phyloP scores from a whole-genome alignment of 1,140 invertebrate species.

The Venturia canescens region DNA sequence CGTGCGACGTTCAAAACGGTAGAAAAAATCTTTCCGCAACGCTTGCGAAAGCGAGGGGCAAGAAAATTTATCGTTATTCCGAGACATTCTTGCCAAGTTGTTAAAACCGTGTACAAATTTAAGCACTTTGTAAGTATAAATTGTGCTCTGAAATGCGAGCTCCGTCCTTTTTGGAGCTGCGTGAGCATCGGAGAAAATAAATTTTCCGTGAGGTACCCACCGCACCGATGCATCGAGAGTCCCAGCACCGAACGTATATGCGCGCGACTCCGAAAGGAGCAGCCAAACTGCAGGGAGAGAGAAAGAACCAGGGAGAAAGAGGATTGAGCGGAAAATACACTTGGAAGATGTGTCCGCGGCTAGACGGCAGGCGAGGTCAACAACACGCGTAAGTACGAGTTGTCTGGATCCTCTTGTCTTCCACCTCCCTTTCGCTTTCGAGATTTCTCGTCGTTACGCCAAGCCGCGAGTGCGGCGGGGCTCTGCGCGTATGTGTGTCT shows the following conservation, averaged over 20 bases:
- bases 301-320: background rate
- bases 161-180: too few relatives aligned
- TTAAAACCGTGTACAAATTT: too few relatives aligned
- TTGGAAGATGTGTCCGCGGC: conserved; percentile 20
- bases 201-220: background rate
- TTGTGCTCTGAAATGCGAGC: too few relatives aligned
- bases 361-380: conserved; percentile 38
- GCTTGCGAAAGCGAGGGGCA: background rate
- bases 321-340: background rate
- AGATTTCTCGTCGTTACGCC: conserved; percentile 18
- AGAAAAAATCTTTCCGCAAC: background rate
- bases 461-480: too few relatives aligned
- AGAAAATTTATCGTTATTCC: background rate
- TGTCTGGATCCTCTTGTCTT: conserved; percentile 32
- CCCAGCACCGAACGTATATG: background rate
- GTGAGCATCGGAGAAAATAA: background rate
- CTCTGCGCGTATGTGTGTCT: background rate
- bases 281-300: too few relatives aligned
- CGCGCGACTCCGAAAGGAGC: background rate
- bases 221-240: background rate
- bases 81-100: too few relatives aligned
- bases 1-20: background rate
- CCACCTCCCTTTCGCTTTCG: conserved; percentile 23
- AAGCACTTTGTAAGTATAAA: too few relatives aligned
- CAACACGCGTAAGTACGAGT: conserved; percentile 12